Percentiles rank a stretch among this genome's conserved stretches.
Conservation (phyloP, 2,113 vertebrate genomes). For the Platycercus adscitus region DNA sequence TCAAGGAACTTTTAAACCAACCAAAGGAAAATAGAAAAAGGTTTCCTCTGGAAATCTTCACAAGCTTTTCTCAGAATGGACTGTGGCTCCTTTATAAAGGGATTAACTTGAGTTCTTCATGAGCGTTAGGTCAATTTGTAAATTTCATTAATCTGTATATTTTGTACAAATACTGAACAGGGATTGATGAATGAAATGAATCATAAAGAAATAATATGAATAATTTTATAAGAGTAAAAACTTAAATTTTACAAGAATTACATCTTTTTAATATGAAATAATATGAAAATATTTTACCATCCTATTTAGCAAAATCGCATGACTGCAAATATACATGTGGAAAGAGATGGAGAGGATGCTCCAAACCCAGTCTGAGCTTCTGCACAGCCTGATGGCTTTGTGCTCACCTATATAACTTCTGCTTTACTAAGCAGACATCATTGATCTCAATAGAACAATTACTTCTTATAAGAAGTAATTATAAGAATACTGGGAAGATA, state of each 20-base stretch:
- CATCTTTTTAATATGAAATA: not conserved
- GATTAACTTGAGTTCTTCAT: not conserved
- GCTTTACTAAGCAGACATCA: not conserved
- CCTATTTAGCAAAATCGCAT: not conserved
- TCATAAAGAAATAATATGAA: not conserved
- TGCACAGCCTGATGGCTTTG: not conserved
- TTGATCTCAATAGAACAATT: not conserved
- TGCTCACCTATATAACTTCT: not conserved
- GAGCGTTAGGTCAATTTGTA: not conserved
- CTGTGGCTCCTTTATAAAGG: not conserved
- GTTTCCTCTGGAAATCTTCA: not conserved
- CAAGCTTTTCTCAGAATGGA: not conserved
- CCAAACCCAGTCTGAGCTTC: not conserved
- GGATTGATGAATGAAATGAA: not conserved
- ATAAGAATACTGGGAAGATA: not conserved
- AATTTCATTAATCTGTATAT: not conserved
- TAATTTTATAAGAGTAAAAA: not conserved
- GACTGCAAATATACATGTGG: not conserved
- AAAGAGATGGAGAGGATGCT: not conserved
- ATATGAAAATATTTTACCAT: not conserved
- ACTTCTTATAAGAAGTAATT: not conserved
- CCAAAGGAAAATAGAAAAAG: not conserved
- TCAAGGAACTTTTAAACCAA: not conserved
- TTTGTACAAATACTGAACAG: not conserved
- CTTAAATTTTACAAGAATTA: not conserved